Base-by-base conservation (phyloP, 2,113 vertebrate genomes). In the Narcine bancroftii region DNA sequence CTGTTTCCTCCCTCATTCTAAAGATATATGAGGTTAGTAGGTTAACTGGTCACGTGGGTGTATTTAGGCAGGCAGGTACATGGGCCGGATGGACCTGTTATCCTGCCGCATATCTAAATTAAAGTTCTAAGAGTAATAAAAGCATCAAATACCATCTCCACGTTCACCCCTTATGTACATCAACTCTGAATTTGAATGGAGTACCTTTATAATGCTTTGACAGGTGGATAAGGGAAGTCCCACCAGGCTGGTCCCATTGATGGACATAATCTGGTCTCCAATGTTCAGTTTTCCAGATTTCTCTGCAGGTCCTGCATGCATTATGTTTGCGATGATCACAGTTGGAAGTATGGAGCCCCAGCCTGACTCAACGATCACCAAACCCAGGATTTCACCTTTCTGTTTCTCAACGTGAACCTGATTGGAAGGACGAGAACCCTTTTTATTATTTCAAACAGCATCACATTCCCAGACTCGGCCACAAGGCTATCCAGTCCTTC, bases 311-410 rank as follows among this genome's bases (percentile, higher is more conserved):
- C 99, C 99, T 89, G 97, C 97, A 6, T 99, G 99, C 99, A 99
- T 99, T 98, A 99, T 99, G 95, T 97, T 99, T 93, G 99, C 99
- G 89, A 99, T 99, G 93, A 99, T 99, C 94, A 99, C 98, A 0
- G 99, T 99, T 17, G 99, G 99, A 66, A 99, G 94, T 95, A 99
- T 99, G 94, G 99, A 99, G 66, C 99, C 99, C 99, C 99, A 99
- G 92, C 99, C 99, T 13, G 98, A 99, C 94, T 99, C 99, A 92
- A 99, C 98, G 53, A 99, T 98, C 92, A 99, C 98, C 89, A 99
- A 95, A 0, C 99, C 99, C 3, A 99, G 95, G 92, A 99, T 99
- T 94, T 99, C 99, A 75, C 99, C 98, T 53, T 99, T 99, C 73
- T 97, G 97, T 93, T 99, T 99, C 95, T 99, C 99, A 93, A 99